phyloP scores from a whole-genome alignment of 23 tunicate species.

The Aplidium turbinatum region DNA sequence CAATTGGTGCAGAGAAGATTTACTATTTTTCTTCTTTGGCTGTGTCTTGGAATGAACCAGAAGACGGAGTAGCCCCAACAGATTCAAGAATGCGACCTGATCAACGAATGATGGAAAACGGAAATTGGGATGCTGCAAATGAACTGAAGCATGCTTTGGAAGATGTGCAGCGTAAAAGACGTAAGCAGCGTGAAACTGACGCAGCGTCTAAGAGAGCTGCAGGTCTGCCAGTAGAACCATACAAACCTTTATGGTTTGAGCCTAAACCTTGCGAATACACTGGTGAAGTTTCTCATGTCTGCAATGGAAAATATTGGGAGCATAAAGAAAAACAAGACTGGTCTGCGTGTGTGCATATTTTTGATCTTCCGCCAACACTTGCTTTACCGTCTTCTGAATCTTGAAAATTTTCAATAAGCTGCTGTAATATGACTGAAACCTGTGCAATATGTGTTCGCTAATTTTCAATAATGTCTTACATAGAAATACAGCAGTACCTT shows the following conservation, averaged over 20 bases:
- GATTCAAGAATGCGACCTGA: constrained; percentile 86
- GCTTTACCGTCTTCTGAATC: too few relatives aligned
- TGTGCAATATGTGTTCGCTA: too few relatives aligned
- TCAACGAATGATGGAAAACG: constrained; percentile 89
- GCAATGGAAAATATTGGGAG: constrained; percentile 68
- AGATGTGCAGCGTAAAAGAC: constrained; percentile 77
- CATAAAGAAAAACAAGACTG: constrained; percentile 73
- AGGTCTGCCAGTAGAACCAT: constrained; percentile 40
- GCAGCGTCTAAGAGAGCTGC: constrained; percentile 28
- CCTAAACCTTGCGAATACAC: constrained; percentile 43
- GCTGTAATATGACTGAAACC: background rate
- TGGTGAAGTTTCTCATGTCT: constrained; percentile 41
- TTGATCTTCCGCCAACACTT: too few relatives aligned
- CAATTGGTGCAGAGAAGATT: constrained; percentile 73
- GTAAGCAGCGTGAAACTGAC: constrained; percentile 59
- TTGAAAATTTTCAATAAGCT: too few relatives aligned
- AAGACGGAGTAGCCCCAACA: constrained; percentile 77
- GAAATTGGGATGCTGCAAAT: constrained; percentile 92
- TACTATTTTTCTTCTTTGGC: constrained; percentile 77
- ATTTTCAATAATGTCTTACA: too few relatives aligned
- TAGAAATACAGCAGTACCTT: too few relatives aligned
- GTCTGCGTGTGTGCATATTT: constrained; percentile 54
- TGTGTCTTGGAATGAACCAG: constrained; percentile 70
- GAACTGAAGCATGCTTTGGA: constrained; percentile 70
- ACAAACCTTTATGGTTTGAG: constrained; percentile 83